Percentiles rank a stretch among this genome's conserved stretches.
Conservation (phyloP, 2,888 invertebrate genomes). For the Catocala fraxini region DNA sequence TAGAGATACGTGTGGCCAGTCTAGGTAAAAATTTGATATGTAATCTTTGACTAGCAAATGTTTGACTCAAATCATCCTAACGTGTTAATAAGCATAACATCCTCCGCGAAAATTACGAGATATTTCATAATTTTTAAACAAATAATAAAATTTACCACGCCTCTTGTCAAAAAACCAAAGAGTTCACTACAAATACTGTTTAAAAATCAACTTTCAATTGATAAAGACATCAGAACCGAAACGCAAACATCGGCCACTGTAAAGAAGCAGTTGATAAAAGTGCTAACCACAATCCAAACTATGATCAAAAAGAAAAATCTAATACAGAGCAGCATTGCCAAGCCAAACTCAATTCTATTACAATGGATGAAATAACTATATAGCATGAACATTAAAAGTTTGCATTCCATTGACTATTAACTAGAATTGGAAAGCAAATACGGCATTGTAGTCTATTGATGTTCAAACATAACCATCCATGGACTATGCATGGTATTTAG, state of each 20-base stretch:
- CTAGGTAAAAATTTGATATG: no score
- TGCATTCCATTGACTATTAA: conserved; percentile 32
- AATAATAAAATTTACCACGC: no score
- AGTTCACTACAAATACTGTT: no score
- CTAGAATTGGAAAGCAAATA: conserved; percentile 52
- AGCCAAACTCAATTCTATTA: conserved; percentile 30
- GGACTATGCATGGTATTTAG: conserved; percentile 46
- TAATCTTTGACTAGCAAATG: no score
- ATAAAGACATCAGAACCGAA: conserved; percentile 1
- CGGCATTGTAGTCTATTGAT: conserved; percentile 52
- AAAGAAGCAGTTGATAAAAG: conserved; percentile 59
- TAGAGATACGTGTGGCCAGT: no score
- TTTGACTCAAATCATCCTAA: no score
- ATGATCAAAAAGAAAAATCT: conserved; percentile 40
- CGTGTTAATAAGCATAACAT: no score
- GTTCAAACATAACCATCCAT: conserved; percentile 53
- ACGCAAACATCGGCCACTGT: conserved; percentile 53
- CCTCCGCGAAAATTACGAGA: no score
- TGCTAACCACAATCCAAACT: conserved; percentile 64
- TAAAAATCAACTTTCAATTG: neutral
- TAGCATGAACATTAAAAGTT: conserved; percentile 15
- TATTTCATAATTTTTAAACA: no score
- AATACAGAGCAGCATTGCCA: conserved; percentile 17
- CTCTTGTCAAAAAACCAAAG: no score
- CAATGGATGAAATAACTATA: conserved; percentile 16